Conservation (phyloP, 2,888 invertebrate genomes). For the Melolontha melolontha region DNA sequence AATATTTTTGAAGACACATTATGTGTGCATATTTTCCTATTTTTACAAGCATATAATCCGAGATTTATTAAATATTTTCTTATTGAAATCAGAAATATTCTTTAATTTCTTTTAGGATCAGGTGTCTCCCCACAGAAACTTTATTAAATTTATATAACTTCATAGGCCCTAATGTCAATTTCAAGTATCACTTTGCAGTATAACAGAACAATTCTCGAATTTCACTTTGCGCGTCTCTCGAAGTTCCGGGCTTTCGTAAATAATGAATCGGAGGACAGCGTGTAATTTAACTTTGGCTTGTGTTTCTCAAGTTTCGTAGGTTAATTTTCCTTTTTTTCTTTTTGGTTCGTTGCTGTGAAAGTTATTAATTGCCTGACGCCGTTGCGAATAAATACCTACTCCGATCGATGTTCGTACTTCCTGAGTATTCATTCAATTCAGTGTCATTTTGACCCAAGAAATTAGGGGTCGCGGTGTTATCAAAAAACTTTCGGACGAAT, state of each 20-base stretch:
- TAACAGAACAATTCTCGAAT: too few relatives aligned
- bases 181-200: too few relatives aligned
- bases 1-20: too few relatives aligned
- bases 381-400: conserved; percentile 24
- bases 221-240: not conserved
- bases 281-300: conserved; percentile 27
- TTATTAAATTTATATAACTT: too few relatives aligned
- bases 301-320: not conserved
- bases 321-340: conserved; percentile 19
- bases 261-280: not conserved
- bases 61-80: too few relatives aligned
- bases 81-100: too few relatives aligned
- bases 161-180: too few relatives aligned
- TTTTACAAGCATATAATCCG: too few relatives aligned
- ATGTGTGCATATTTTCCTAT: too few relatives aligned
- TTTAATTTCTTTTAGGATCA: too few relatives aligned
- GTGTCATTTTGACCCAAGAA: conserved; percentile 13
- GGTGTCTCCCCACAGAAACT: too few relatives aligned
- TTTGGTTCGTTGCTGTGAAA: conserved; percentile 3
- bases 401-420: conserved; percentile 7
- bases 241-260: not conserved
- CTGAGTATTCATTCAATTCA: not conserved
- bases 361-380: conserved; percentile 27
- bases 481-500: too few relatives aligned
- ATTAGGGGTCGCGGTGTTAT: conserved; percentile 3